Conservation (phyloP, 2,888 invertebrate genomes). For the Drosophila antonietae region DNA sequence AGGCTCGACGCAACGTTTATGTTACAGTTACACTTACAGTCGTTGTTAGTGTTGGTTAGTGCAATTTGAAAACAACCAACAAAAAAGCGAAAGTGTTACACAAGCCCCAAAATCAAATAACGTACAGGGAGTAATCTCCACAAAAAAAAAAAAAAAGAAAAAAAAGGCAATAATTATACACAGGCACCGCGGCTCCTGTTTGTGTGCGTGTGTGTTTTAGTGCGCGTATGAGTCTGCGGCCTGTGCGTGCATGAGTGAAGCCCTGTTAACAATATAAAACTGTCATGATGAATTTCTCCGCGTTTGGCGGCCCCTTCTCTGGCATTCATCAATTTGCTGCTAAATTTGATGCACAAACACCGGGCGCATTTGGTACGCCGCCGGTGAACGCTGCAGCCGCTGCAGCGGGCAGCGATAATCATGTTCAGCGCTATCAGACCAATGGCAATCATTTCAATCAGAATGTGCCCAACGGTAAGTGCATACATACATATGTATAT, state of each 20-base stretch:
- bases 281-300: constrained; percentile 85
- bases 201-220: constrained; percentile 21
- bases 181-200: constrained; percentile 28
- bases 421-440: constrained; percentile 85
- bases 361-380: constrained; percentile 84
- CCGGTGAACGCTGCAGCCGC: constrained; percentile 81
- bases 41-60: constrained; percentile 49
- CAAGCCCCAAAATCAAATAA: constrained; percentile 45
- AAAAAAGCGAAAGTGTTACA: constrained; percentile 67
- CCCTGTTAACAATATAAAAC: constrained; percentile 48
- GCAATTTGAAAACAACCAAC: constrained; percentile 46
- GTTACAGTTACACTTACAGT: constrained; percentile 29
- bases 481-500: constrained; percentile 13
- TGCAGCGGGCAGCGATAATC: constrained; percentile 80
- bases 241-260: constrained; percentile 27
- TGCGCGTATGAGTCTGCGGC: constrained; percentile 22
- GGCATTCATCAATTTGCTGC: constrained; percentile 85
- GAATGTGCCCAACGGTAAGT: constrained; percentile 84
- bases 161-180: constrained; percentile 35
- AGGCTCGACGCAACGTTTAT: constrained; percentile 47
- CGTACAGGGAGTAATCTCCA: constrained; percentile 12
- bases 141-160: constrained; percentile 12
- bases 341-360: constrained; percentile 84
- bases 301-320: constrained; percentile 85
- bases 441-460: constrained; percentile 85